phyloP scores from a whole-genome alignment of 2,797 vertebrate genomes.

The Meda fulgida region DNA sequence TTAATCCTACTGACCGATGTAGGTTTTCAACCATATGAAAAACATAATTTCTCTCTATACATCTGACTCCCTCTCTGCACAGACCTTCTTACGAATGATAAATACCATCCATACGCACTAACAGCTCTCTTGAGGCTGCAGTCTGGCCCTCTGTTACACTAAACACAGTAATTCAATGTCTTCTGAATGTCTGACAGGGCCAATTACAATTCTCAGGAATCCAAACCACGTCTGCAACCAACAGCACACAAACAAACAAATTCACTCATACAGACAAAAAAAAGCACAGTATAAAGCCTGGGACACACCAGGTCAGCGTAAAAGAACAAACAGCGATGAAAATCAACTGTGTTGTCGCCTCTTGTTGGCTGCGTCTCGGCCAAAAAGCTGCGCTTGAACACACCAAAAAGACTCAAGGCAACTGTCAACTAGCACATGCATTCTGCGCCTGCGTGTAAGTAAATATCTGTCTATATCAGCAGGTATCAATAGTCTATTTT shows the following conservation, averaged over 20 bases:
- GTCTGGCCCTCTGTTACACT: conserved; percentile 45
- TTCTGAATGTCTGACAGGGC: conserved; percentile 55
- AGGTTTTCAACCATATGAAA: conserved; percentile 19
- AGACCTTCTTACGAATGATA: conserved; percentile 54
- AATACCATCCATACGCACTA: conserved; percentile 54
- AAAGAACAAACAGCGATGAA: too few species aligned
- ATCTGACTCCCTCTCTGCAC: conserved; percentile 15
- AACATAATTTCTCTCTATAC: neutral
- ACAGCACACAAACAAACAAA: conserved; percentile 17
- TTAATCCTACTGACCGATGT: neutral
- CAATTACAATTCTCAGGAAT: conserved; percentile 56
- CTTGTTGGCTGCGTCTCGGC: too few species aligned
- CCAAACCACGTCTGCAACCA: conserved; percentile 27
- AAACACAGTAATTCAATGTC: conserved; percentile 54
- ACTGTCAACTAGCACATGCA: too few species aligned
- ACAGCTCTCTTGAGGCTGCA: conserved; percentile 52
- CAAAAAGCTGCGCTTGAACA: too few species aligned
- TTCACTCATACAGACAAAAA: conserved; percentile 3
- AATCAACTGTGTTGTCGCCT: too few species aligned
- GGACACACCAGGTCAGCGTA: too few species aligned
- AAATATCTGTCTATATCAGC: too few species aligned
- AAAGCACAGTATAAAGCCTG: neutral
- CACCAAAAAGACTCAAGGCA: too few species aligned
- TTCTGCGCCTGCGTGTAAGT: too few species aligned
- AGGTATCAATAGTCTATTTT: too few species aligned